Conservation (phyloP, 2,797 vertebrate species). For the Poecile montanus region DNA sequence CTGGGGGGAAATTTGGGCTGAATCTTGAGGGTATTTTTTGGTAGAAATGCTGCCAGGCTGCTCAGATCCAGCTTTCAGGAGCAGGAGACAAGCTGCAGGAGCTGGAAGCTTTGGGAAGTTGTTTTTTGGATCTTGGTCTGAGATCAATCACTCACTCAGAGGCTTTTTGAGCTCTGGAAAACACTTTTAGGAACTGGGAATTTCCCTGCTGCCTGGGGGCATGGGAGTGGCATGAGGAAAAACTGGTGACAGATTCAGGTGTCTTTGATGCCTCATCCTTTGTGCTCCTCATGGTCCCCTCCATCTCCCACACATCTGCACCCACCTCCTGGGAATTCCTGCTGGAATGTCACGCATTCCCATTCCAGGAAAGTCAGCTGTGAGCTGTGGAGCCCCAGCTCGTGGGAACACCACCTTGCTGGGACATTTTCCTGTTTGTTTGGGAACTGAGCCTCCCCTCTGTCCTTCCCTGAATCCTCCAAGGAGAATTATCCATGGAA, state of each 20-base stretch:
- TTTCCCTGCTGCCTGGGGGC: not conserved
- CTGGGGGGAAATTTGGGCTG: not conserved
- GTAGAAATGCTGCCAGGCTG: not conserved
- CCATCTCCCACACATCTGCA: not conserved
- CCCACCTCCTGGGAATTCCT: not conserved
- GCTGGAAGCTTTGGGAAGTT: not conserved
- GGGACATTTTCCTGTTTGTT: not conserved
- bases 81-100: not conserved
- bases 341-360: not conserved
- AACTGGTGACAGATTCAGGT: not conserved
- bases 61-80: not conserved
- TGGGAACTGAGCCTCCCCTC: not conserved
- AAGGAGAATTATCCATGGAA: rapidly evolving
- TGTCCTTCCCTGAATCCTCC: not conserved
- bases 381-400: not conserved
- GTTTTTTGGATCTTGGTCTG: not conserved
- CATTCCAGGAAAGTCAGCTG: not conserved
- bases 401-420: rapidly evolving
- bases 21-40: not conserved
- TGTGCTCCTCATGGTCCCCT: not conserved
- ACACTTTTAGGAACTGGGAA: not conserved
- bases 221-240: not conserved
- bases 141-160: not conserved
- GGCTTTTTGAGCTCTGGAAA: not conserved
- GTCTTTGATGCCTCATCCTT: not conserved